These are phyloP conservation scores for Sinotaia quadrata DNA, from an alignment of 2,888 invertebrate species.

Conservation along the genomic window DNA sequence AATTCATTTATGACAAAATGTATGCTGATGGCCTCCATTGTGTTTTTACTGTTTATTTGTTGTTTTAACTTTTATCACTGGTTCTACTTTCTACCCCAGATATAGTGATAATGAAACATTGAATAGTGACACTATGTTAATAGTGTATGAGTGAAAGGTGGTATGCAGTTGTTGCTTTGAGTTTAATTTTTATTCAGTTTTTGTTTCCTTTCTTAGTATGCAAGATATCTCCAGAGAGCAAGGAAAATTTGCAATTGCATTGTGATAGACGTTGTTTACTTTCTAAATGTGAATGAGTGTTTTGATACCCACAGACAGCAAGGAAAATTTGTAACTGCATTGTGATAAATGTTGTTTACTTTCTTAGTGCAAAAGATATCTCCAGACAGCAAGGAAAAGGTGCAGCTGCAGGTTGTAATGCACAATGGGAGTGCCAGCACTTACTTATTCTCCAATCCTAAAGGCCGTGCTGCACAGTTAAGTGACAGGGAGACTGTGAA, in stretches of 20 bases:
- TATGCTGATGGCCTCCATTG: no score
- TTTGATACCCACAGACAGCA: background rate
- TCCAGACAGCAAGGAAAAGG: slow-evolving; percentile 96
- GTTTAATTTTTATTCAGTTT: no score
- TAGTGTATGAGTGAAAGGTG: no score
- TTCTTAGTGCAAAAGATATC: slow-evolving; percentile 90
- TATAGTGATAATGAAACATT: no score
- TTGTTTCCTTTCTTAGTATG: slow-evolving; percentile 79
- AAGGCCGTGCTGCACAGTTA: slow-evolving; percentile 86
- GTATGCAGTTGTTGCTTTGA: no score
- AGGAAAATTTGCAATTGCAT: slow-evolving; percentile 98
- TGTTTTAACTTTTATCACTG: no score
- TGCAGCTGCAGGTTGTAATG: slow-evolving; percentile 96
- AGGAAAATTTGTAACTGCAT: background rate
- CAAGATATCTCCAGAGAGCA: slow-evolving; percentile 95
- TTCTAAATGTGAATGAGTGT: background rate
- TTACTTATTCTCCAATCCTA: slow-evolving; percentile 95
- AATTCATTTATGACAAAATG: no score
- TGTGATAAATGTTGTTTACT: background rate
- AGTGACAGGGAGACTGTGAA: slow-evolving; percentile 94
- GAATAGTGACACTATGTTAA: no score
- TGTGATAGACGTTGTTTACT: background rate
- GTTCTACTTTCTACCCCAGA: no score
- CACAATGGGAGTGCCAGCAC: slow-evolving; percentile 95
- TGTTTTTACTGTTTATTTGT: no score